These are phyloP conservation scores for Andrena minutula DNA, from an alignment of 2,888 invertebrate genomes.

Conservation along the genomic window DNA sequence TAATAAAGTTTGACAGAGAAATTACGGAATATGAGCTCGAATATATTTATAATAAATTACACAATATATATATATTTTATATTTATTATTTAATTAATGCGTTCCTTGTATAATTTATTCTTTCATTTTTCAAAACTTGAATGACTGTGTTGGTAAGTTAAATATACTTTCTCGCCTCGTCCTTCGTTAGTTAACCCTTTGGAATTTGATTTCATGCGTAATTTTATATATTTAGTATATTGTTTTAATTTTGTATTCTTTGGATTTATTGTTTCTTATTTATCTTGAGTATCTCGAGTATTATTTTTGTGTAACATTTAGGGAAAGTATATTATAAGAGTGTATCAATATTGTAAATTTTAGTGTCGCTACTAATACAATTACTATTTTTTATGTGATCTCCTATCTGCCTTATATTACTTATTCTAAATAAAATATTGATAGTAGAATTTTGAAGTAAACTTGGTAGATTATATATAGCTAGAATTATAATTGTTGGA, in stretches of 20 bases:
- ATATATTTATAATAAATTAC: neutral
- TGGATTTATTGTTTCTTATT: neutral
- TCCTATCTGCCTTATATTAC: neutral
- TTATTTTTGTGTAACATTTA: neutral
- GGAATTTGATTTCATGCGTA: neutral
- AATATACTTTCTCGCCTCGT: neutral
- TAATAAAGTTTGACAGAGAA: neutral
- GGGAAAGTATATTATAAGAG: neutral
- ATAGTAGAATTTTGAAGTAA: neutral
- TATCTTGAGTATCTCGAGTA: neutral
- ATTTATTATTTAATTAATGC: slow-evolving; percentile 15
- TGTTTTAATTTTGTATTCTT: slow-evolving; percentile 5
- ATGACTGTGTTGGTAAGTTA: slow-evolving; percentile 42
- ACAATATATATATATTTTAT: too few species aligned
- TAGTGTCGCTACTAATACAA: neutral
- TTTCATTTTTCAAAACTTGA: slow-evolving; percentile 48
- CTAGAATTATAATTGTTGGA: neutral
- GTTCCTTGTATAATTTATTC: slow-evolving; percentile 39
- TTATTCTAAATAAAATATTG: neutral
- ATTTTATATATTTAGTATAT: neutral
- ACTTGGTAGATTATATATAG: neutral
- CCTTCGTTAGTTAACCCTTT: neutral
- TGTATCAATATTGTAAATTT: neutral
- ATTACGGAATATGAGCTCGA: neutral
- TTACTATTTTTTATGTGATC: neutral